Base-by-base conservation (phyloP, 2,113 vertebrate species). In the Catharus fuscescens region DNA sequence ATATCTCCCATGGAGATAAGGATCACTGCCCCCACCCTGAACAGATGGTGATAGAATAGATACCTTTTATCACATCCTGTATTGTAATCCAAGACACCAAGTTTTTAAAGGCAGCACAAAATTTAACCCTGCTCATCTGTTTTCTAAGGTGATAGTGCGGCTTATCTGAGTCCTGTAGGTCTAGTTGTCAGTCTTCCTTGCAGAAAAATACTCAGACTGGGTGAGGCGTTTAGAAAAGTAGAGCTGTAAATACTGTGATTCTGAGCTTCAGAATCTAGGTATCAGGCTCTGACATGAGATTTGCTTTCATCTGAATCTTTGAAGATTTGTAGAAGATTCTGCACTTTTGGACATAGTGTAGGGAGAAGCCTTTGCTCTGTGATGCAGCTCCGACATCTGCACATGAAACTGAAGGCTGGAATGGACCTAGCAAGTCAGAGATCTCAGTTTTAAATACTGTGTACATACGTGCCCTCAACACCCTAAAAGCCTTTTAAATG, bases 371-470 rank as follows among this genome's bases (percentile, higher is more conserved):
- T 81, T 72, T 71, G 32, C 31, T 71, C 34, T 38, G 24, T 57
- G 69, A 28, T 1, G 3, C 38, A 65, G 15, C 25, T 78, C 47
- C 2, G 0, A 7, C 0, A 0, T 76, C 40, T 71, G 38, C 24
- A n/a, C 14, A n/a, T 80, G 48, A 73, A 79, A 53, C 23, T 34
- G 31, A 52, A 66, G 36, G 9, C 25, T 80, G 54, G 52, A 57
- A 29, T 1, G 1, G 32, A 54, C 19, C 6, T 83, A 28, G 11
- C 53, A 65, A 42, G n/a, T 45, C 54, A 70, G 61, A 71, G 52
- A 38, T 77, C 56, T 77, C n/a, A 31, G n/a, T 69, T 95, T 76
- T 93, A 67, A 73, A 52, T 62, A 21, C 0, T 1, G 2, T 57
- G 9, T 69, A 14, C 19, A 4, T 44, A 25, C 5, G 17, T 50